Conservation (phyloP, 2,888 invertebrate species). For the Nasonia oneida region DNA sequence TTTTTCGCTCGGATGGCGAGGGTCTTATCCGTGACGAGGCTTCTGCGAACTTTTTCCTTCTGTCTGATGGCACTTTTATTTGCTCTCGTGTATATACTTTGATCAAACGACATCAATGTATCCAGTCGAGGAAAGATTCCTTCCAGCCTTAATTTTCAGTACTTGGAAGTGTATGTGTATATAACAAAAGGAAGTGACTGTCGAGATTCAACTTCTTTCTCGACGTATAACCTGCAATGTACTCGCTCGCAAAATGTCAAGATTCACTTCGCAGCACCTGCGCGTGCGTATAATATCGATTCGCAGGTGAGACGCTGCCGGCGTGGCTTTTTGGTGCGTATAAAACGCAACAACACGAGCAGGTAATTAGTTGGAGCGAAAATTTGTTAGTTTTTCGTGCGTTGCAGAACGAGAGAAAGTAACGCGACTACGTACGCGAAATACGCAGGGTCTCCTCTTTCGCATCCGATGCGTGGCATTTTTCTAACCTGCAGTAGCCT, state of each 20-base stretch:
- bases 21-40: not conserved
- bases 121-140: not conserved
- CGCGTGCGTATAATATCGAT: slow-evolving; percentile 39
- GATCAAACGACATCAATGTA: not conserved
- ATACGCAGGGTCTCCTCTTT: not conserved
- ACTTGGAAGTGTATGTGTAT: not conserved
- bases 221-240: not conserved
- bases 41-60: not conserved
- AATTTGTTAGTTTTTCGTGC: not conserved
- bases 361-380: slow-evolving; percentile 10
- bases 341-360: not conserved
- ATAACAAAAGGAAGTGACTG: slow-evolving; percentile 7
- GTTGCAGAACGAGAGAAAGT: not conserved
- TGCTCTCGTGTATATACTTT: not conserved
- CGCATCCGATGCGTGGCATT: not conserved
- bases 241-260: not conserved
- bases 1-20: slow-evolving; percentile 52
- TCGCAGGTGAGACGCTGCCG: slow-evolving; percentile 14
- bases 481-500: not conserved
- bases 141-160: not conserved
- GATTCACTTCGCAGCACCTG: slow-evolving; percentile 1
- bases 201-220: slow-evolving; percentile 44
- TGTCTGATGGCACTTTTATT: not conserved
- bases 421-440: not conserved
- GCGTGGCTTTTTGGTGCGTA: not conserved